Base-by-base conservation (phyloP, 2,888 invertebrate genomes). In the Netelia melanura region DNA sequence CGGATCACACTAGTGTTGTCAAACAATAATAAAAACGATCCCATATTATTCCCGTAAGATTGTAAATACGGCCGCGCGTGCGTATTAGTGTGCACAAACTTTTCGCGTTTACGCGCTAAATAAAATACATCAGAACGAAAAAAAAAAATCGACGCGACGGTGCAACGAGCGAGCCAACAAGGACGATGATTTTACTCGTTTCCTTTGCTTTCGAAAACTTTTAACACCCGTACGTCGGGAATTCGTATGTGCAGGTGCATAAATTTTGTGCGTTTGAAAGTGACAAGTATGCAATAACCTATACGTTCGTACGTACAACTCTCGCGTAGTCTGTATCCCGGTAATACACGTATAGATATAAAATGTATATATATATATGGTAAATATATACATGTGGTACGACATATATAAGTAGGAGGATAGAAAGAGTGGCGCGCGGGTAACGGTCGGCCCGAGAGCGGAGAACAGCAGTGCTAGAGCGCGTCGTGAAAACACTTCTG, bases 401-500 rank as follows among this genome's bases (percentile, higher is more conserved):
- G 62, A 17, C 8, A 30, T 25, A 62, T 67, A 23, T 30, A 30
- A 52, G 52, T 52, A 21, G 58, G 30, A 68, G 56, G 14, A 17
- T 48, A 54, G 54, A 76, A 48, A 72, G 43, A 17, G 78, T 70
- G 78, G 83, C 72, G 72, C 75, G 84, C 75, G 54, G 85, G 17
- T 85, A 82, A 85, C 85, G 85, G 85, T 85, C 84, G 71, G 58
- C 74, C 75, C 62, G 64, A 78, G 74, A 70, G 70, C 72, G 43
- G 67, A 67, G 67, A 78, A 71, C 65, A 65, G 58, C 48, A 78
- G 76, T 65, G 76, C 72, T 78, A 70, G 77, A 82, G 65, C 78
- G 54, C 81, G 64, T 30, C 75, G 81, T 79, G 85, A 85, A 82
- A 82, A 85, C 71, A 82, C 85, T 81, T 85, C 85, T 82, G 82